Base-by-base conservation (phyloP, 1,140 invertebrate species). In the Drosophila pectinifera region DNA sequence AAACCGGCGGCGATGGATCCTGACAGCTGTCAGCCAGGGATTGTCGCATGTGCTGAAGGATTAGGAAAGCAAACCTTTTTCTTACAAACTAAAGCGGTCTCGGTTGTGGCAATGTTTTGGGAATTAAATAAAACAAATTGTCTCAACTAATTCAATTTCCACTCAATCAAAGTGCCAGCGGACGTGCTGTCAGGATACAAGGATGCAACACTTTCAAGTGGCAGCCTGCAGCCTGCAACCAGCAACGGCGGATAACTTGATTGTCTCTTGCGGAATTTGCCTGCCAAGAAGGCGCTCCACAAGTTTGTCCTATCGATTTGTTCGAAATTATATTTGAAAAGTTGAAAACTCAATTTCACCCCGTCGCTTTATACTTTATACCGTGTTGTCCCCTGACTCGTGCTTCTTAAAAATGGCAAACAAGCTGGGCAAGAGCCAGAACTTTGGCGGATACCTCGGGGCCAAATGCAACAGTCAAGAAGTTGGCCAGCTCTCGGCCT, bases 251-350 rank as follows among this genome's bases (percentile, higher is more conserved):
- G 36, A 42, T 86, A 88, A 88, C 79, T 89, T 64, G 63, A 89
- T 89, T 88, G 64, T 54, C 58, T 68, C 67, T 65, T 59, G 59
- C 69, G 76, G 53, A 83, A 88, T 89, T 70, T 69, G 45, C 72
- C 67, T 41, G 34, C 36, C 45, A 45, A 49, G 58, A 51, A 58
- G 54, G 56, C 65, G 61, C 39, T 70, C 73, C 73, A 53, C 56
- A 89, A 89, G 86, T 70, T 70, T 70, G 67, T 57, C 79, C 86
- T 88, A 88, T 88, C 80, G 83, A 88, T 88, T 89, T 80, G 79
- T 83, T 70, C 48, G 74, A 70, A 88, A 88, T 83, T 83, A 77
- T 86, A 88, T 86, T 86, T 86, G 75, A 73, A 88, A 86, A 88
- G 54, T 88, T 78, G 75, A 45, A 78, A 88, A 88, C 83, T 88